Conservation (phyloP, 2,888 invertebrate species). For the Tiliacea citrago region DNA sequence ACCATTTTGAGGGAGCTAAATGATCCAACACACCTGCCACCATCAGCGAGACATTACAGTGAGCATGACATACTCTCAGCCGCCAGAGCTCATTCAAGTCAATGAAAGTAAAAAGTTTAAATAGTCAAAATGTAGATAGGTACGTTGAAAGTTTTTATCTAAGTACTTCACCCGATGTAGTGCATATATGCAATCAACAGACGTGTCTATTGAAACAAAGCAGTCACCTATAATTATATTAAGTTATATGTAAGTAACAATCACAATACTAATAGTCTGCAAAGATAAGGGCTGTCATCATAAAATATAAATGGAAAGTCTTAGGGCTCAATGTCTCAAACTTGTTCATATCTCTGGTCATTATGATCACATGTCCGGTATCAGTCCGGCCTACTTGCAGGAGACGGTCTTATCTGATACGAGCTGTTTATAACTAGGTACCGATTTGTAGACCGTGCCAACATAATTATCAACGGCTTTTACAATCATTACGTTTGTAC, state of each 20-base stretch:
- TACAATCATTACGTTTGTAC: constrained; percentile 23
- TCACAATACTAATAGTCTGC: background rate
- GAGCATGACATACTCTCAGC: no score
- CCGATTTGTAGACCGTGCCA: constrained; percentile 34
- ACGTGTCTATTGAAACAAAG: constrained; percentile 7
- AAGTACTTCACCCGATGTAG: background rate
- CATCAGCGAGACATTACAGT: no score
- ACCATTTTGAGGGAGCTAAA: no score
- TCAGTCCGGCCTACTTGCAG: constrained; percentile 59
- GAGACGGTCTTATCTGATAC: constrained; percentile 58
- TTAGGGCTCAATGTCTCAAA: constrained; percentile 37
- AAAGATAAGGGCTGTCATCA: constrained; percentile 34
- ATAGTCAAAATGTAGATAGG: no score
- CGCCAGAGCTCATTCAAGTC: no score
- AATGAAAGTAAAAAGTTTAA: background rate
- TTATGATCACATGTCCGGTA: constrained; percentile 43
- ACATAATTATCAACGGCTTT: constrained; percentile 37
- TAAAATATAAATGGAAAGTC: constrained; percentile 46
- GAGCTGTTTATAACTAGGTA: constrained; percentile 19
- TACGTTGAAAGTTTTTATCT: background rate
- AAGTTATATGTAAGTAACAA: background rate
- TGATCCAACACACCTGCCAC: no score
- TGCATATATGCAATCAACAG: background rate
- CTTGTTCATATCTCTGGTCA: constrained; percentile 20
- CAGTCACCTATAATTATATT: background rate